Base-by-base conservation (phyloP, 2,113 vertebrate genomes). In the Zosterops hypoxanthus region DNA sequence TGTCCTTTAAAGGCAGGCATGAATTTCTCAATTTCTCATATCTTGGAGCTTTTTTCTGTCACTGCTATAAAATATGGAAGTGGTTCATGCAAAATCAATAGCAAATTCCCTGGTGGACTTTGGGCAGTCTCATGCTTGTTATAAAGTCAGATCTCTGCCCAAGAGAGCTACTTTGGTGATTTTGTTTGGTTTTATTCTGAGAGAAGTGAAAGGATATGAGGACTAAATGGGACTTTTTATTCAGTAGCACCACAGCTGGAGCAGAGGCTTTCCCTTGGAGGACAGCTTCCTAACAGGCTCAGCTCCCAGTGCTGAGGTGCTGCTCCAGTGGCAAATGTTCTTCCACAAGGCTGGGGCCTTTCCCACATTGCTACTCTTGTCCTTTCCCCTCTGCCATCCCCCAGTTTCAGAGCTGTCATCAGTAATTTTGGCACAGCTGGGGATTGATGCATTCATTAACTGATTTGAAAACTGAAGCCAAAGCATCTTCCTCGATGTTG, bases 271-370 rank as follows among this genome's bases (percentile, higher is more conserved):
- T 85, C 31, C 29, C 70, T 60, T 49, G 41, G 52, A 82, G 15
- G n/a, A 55, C 17, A 44, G 9, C 44, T 87, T 89, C 47, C 36
- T 25, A 79, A 44, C 2, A 46, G 78, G 73, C 31, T 72, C 41
- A n/a, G 16, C 17, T 79, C 56, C 10, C 57, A 49, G 24, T 1
- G 0, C 29, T 42, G 29, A 91, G 52, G 14, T 0, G 0, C 21
- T 63, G 8, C 16, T 64, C 34, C 53, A 46, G 41, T 1, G 2
- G 31, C 49, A 91, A 68, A 82, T 14, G 10, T 3, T 47, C 20
- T 61, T 80, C 22, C 31, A 36, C 23, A 34, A 68, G 41, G 17
- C 46, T 68, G 29, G 5, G 20, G 3, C 15, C 84, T 76, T 63
- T 75, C 61, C 47, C 20, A 49, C 6, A 8, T 57, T 65, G 17